These are phyloP conservation scores for Eurystomus glaucurus DNA, from an alignment of 2,797 vertebrate genomes.

Conservation along the genomic window DNA sequence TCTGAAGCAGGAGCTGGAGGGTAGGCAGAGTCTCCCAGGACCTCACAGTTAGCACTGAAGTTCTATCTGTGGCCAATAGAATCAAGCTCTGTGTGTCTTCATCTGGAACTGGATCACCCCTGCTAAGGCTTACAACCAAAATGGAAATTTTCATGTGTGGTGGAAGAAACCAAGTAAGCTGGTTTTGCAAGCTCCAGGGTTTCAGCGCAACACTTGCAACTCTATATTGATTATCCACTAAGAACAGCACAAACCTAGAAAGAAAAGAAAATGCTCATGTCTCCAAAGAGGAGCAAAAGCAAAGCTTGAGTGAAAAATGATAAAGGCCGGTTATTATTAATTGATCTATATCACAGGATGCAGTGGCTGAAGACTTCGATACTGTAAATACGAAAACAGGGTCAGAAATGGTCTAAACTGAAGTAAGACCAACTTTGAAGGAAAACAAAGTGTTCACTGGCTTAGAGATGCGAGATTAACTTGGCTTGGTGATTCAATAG, in stretches of 20 bases:
- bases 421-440: constrained; percentile 10
- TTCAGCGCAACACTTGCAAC: background rate
- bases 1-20: background rate
- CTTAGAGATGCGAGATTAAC: background rate
- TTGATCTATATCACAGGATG: background rate
- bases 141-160: background rate
- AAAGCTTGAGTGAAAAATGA: background rate
- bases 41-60: background rate
- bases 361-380: background rate
- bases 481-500: background rate
- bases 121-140: background rate
- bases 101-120: background rate
- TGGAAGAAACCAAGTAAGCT: background rate
- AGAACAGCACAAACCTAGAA: background rate
- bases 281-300: background rate
- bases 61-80: background rate
- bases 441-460: constrained; percentile 7
- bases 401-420: background rate
- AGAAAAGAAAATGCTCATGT: background rate
- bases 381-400: background rate
- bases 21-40: background rate
- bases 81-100: background rate
- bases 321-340: background rate
- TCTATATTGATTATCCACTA: background rate
- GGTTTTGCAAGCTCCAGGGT: background rate